A percentile compares a stretch with the other conserved stretches of the same genome.
These are phyloP conservation scores for Sisyra nigra DNA, from an alignment of 2,888 invertebrate genomes.

Conservation along the genomic window DNA sequence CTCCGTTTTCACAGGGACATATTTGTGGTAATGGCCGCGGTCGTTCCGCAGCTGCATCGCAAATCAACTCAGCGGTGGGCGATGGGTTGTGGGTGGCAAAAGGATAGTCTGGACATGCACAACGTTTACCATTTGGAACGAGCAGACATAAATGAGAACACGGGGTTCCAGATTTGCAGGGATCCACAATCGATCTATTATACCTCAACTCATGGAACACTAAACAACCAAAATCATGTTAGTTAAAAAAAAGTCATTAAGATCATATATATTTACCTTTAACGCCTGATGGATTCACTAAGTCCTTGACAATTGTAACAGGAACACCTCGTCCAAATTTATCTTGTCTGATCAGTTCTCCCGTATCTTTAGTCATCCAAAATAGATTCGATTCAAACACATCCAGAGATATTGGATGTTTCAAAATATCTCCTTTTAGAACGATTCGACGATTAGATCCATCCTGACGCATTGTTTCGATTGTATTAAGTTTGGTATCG, in stretches of 20 bases:
- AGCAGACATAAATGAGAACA: slow-evolving; percentile 90
- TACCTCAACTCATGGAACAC: slow-evolving; percentile 73
- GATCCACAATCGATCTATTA: slow-evolving; percentile 52
- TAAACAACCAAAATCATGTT: slow-evolving; percentile 20
- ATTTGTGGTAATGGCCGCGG: slow-evolving; percentile 57
- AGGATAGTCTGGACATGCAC: slow-evolving; percentile 73
- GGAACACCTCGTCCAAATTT: slow-evolving; percentile 94
- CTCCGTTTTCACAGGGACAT: slow-evolving; percentile 80
- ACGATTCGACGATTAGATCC: slow-evolving; percentile 60
- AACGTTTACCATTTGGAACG: slow-evolving; percentile 75
- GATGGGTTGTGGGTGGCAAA: slow-evolving; percentile 30
- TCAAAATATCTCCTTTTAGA: slow-evolving; percentile 52
- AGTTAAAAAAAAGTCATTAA: too few relatives aligned
- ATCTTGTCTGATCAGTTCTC: slow-evolving; percentile 78
- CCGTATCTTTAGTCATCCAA: slow-evolving; percentile 84
- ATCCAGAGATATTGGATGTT: slow-evolving; percentile 75
- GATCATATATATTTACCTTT: slow-evolving; percentile 53
- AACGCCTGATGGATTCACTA: slow-evolving; percentile 74
- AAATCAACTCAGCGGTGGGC: slow-evolving; percentile 46
- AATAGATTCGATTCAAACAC: slow-evolving; percentile 86
- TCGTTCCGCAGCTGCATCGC: slow-evolving; percentile 70
- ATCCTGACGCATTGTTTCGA: slow-evolving; percentile 73
- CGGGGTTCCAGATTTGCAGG: slow-evolving; percentile 45
- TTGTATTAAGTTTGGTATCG: slow-evolving; percentile 80
- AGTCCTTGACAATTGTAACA: slow-evolving; percentile 62